Evolutionary conservation across 2,888 invertebrate genomes (phyloP).

Genomic region (Melanostoma mellinum): DNA sequence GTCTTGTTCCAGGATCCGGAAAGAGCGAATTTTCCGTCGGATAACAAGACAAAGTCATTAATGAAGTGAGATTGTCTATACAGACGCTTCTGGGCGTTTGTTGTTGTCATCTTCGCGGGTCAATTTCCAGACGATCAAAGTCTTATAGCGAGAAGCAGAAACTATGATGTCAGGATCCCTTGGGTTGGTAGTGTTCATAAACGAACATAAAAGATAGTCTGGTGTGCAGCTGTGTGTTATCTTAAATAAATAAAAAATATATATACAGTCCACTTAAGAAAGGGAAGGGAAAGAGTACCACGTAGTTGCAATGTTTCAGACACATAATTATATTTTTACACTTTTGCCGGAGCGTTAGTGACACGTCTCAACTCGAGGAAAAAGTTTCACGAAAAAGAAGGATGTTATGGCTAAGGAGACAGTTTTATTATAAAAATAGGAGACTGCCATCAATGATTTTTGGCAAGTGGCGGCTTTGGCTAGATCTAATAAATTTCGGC

Average conservation of each 20-base stretch:
- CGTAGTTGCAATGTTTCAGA: constrained; percentile 96
- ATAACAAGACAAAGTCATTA: constrained; percentile 98
- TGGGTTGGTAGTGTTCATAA: too few species aligned
- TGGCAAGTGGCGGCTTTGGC: too few species aligned
- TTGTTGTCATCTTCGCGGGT: constrained; percentile 97
- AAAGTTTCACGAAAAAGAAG: constrained; percentile 76
- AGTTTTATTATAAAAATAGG: too few species aligned
- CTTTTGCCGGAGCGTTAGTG: constrained; percentile 69
- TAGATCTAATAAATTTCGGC: too few species aligned
- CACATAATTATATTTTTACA: constrained; percentile 83
- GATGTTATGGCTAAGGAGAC: constrained; percentile 30
- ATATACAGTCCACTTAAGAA: too few species aligned
- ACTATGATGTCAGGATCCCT: constrained; percentile 99
- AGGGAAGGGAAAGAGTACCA: too few species aligned
- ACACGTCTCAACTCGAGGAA: constrained; percentile 74
- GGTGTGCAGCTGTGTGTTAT: too few species aligned
- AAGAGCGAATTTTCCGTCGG: constrained; percentile 99
- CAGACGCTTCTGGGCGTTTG: constrained; percentile 97
- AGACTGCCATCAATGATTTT: too few species aligned
- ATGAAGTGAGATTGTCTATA: constrained; percentile 99
- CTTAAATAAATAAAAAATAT: too few species aligned
- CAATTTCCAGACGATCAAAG: constrained; percentile 98
- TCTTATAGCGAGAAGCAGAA: constrained; percentile 98
- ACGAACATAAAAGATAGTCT: too few species aligned
- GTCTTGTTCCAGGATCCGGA: constrained; percentile 99